Conservation (phyloP, 2,113 vertebrate genomes). For the Glaucidium brasilianum region DNA sequence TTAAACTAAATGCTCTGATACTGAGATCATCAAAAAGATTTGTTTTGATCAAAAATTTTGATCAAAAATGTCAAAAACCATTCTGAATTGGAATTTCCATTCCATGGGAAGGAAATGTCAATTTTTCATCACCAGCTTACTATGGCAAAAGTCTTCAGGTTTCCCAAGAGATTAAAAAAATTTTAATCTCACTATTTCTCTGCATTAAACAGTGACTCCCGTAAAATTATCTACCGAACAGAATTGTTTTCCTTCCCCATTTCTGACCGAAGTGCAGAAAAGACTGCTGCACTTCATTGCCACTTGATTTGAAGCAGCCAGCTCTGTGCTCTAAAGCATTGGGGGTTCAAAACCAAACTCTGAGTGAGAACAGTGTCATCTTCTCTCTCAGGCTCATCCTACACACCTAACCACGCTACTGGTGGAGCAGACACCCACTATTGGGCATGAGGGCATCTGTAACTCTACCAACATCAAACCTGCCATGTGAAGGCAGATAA, state of each 20-base stretch:
- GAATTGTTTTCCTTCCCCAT: background rate
- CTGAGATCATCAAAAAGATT: background rate
- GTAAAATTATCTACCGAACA: background rate
- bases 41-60: background rate
- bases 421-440: background rate
- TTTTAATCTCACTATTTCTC: background rate
- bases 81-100: background rate
- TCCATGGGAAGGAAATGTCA: background rate
- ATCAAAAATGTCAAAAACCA: background rate
- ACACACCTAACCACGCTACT: accelerated
- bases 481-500: background rate
- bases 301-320: background rate
- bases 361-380: background rate
- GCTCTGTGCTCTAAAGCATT: background rate
- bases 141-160: background rate
- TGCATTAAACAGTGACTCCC: background rate
- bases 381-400: background rate
- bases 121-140: background rate
- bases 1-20: background rate
- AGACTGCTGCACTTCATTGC: background rate
- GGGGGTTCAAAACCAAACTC: accelerated
- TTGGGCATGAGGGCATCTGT: background rate
- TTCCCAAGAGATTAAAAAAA: background rate
- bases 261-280: background rate
- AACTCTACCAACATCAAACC: background rate